Evolutionary conservation across 2,797 vertebrate genomes (phyloP).

Genomic region (Pteropus rufus): DNA sequence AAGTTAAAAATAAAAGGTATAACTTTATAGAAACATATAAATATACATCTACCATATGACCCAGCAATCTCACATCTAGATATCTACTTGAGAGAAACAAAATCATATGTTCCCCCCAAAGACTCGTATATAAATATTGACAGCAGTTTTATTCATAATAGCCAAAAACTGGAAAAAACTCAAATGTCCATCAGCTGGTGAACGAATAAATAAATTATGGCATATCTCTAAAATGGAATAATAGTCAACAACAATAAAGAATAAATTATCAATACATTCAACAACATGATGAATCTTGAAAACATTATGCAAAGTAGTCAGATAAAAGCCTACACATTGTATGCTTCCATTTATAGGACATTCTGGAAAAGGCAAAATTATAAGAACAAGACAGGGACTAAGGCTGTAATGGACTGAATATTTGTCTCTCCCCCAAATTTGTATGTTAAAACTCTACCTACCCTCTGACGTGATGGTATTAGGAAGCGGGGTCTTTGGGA

Average conservation of each 20-base stretch:
- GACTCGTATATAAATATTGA: background rate
- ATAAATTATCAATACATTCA: background rate
- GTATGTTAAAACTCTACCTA: background rate
- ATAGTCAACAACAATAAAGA: background rate
- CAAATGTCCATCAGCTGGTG: background rate
- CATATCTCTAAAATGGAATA: background rate
- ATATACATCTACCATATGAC: background rate
- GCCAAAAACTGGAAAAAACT: background rate
- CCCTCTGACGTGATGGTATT: background rate
- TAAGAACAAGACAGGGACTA: background rate
- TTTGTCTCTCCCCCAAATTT: background rate
- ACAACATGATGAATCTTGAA: background rate
- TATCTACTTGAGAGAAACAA: background rate
- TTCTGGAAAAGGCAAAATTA: background rate
- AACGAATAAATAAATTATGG: background rate
- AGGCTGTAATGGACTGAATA: background rate
- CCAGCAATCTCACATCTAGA: background rate
- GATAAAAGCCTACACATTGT: background rate
- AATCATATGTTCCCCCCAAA: background rate
- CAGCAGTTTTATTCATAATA: background rate
- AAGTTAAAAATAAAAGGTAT: background rate
- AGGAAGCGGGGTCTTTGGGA: background rate
- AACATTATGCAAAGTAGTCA: background rate
- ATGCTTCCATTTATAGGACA: background rate
- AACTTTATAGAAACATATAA: no score